phyloP scores from a whole-genome alignment of 1,140 invertebrate genomes.

The Plodia interpunctella region DNA sequence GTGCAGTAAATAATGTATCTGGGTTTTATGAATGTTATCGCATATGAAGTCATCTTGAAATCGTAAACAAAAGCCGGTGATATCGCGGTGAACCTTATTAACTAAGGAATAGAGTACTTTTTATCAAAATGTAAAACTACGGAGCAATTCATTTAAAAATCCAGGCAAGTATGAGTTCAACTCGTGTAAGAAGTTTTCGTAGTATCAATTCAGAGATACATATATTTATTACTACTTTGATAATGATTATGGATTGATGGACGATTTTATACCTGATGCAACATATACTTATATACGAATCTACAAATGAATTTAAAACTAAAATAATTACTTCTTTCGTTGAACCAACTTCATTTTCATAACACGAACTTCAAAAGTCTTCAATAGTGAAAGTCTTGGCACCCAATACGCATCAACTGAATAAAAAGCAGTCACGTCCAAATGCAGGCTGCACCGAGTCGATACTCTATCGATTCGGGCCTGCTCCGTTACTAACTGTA shows the following conservation, averaged over 20 bases:
- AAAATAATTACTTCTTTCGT: background rate
- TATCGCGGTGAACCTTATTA: background rate
- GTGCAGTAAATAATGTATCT: background rate
- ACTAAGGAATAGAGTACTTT: background rate
- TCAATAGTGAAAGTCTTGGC: background rate
- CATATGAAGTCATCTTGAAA: background rate
- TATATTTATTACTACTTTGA: too few relatives aligned
- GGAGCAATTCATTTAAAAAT: too few relatives aligned
- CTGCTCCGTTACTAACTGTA: conserved; percentile 66
- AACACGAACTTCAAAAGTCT: background rate
- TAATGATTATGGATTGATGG: too few relatives aligned
- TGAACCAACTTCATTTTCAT: background rate
- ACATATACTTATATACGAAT: too few relatives aligned
- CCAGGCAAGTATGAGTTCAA: too few relatives aligned
- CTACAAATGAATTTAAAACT: too few relatives aligned
- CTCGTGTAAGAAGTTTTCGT: too few relatives aligned
- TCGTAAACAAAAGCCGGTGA: background rate
- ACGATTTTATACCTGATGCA: too few relatives aligned
- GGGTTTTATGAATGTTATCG: background rate
- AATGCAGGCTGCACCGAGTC: conserved; percentile 25
- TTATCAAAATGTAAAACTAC: background rate
- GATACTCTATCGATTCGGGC: conserved; percentile 69
- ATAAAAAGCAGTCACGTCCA: background rate
- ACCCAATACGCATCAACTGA: background rate
- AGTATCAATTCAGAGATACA: too few relatives aligned